Conservation (phyloP, 1,140 invertebrate species). For the Lepidurus packardi region DNA sequence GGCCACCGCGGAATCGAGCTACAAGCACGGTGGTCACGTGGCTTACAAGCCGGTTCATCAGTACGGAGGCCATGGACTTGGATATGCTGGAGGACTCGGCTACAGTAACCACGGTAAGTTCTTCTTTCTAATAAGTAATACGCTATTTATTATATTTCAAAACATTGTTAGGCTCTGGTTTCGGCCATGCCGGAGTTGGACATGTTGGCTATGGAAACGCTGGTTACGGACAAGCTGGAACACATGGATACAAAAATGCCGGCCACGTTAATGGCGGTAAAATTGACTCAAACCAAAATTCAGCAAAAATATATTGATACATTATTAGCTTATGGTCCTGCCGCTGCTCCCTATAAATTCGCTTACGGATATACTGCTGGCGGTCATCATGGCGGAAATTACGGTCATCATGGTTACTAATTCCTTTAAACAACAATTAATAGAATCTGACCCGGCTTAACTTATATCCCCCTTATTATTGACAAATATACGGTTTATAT, state of each 20-base stretch:
- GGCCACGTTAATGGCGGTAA: not conserved
- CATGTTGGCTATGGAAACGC: not conserved
- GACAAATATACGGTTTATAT: not conserved
- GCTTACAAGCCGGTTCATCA: not conserved
- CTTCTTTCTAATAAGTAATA: not conserved
- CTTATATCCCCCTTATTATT: not conserved
- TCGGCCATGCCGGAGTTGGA: not conserved
- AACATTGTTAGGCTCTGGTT: not conserved
- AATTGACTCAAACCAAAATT: not conserved
- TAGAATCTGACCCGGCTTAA: not conserved
- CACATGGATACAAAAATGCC: not conserved
- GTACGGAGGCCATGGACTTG: not conserved
- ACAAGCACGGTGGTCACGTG: not conserved
- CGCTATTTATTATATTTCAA: too few relatives aligned
- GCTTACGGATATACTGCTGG: not conserved
- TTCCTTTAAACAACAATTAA: not conserved
- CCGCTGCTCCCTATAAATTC: not conserved
- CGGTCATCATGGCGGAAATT: conserved; percentile 2
- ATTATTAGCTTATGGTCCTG: not conserved
- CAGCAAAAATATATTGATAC: not conserved
- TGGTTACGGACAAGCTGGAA: not conserved
- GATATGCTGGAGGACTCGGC: not conserved
- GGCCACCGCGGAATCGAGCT: not conserved
- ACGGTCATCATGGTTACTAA: conserved; percentile 9
- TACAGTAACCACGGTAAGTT: not conserved